Percentiles rank a stretch among this genome's conserved stretches.
phyloP scores from a whole-genome alignment of 2,797 vertebrate species.

The Lithobates pipiens region DNA sequence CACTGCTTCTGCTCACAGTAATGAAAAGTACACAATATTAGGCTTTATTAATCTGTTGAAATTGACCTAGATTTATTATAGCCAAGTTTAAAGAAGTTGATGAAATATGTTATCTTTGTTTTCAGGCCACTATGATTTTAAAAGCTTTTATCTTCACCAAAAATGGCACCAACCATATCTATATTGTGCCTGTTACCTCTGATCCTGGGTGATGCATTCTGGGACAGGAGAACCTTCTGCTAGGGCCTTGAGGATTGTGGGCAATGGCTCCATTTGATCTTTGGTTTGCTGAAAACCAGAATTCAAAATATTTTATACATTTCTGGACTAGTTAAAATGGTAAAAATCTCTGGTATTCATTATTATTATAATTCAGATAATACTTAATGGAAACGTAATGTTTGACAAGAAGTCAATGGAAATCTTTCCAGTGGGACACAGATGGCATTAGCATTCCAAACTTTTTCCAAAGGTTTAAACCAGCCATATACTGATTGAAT shows the following conservation, averaged over 20 bases:
- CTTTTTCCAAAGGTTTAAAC: neutral
- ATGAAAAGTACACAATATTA: no score
- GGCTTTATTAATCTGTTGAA: no score
- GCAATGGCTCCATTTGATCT: conserved; percentile 86
- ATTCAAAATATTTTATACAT: neutral
- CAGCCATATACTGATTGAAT: no score
- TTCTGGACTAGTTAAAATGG: no score
- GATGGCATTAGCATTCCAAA: neutral
- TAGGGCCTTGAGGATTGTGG: conserved; percentile 89
- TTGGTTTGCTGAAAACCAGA: conserved; percentile 72
- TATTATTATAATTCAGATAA: no score
- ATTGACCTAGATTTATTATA: no score
- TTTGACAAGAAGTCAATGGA: neutral
- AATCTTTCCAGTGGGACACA: neutral
- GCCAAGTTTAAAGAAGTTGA: no score
- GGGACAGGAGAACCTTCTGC: conserved; percentile 75
- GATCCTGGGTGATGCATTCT: conserved; percentile 67
- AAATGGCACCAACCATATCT: neutral
- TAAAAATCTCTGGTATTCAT: no score
- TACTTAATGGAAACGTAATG: no score
- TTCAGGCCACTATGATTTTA: no score
- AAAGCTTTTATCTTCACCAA: neutral
- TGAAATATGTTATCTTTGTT: no score
- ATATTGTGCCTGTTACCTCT: conserved; percentile 5
- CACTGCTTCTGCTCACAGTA: no score